A percentile compares a stretch with the other conserved stretches of the same genome.
phyloP scores from a whole-genome alignment of 1,140 invertebrate species.

The Calliopsis andreniformis region DNA sequence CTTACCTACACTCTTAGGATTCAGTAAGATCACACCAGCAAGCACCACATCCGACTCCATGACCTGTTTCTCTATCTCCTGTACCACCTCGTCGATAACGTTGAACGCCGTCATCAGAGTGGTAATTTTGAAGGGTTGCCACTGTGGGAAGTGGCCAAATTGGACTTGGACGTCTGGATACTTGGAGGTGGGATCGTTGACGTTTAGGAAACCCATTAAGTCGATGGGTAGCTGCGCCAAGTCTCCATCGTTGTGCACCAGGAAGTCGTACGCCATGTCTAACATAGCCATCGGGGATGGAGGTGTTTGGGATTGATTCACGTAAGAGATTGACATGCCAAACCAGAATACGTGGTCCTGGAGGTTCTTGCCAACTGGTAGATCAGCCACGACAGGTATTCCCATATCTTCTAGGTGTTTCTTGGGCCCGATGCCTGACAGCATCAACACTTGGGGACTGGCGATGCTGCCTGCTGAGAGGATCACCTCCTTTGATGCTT shows the following conservation, averaged over 20 bases:
- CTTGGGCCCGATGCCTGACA: constrained; percentile 88
- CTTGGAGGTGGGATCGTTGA: constrained; percentile 61
- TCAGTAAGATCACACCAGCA: constrained; percentile 73
- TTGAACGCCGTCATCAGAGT: constrained; percentile 38
- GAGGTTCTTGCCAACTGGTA: constrained; percentile 85
- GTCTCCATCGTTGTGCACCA: constrained; percentile 62
- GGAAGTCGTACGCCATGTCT: constrained; percentile 70
- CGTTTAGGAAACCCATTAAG: constrained; percentile 68
- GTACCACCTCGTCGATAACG: constrained; percentile 46
- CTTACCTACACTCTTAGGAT: constrained; percentile 82
- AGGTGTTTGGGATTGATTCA: constrained; percentile 77
- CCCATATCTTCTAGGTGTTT: constrained; percentile 84
- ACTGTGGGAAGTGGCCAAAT: constrained; percentile 52
- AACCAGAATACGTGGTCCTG: constrained; percentile 85
- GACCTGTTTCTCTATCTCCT: constrained; percentile 57
- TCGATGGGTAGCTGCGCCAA: constrained; percentile 59
- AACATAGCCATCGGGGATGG: constrained; percentile 73
- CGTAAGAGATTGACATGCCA: constrained; percentile 65
- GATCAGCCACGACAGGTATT: constrained; percentile 82
- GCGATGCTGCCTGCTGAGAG: constrained; percentile 84
- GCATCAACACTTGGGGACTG: constrained; percentile 86
- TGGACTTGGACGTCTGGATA: constrained; percentile 74
- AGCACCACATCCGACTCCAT: constrained; percentile 69
- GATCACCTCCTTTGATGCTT: constrained; percentile 84
- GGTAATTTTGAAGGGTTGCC: constrained; percentile 29